Conservation (phyloP, 1,140 invertebrate genomes). For the Oreohelix idahoensis region DNA sequence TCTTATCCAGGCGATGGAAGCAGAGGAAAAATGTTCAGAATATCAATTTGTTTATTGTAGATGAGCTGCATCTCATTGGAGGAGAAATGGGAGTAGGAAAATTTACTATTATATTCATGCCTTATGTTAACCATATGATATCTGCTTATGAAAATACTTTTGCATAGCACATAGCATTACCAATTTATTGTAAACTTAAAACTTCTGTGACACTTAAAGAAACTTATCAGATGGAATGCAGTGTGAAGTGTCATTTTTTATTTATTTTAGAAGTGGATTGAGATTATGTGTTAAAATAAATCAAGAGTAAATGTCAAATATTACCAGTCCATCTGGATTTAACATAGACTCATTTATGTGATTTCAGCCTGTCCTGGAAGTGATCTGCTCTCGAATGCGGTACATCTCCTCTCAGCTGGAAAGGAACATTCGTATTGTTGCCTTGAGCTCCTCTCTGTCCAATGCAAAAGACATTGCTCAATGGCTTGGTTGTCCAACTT, state of each 20-base stretch:
- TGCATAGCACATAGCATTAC: not conserved
- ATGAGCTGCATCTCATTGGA: constrained; percentile 90
- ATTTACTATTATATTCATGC: no score
- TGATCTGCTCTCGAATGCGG: constrained; percentile 96
- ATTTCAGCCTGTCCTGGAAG: constrained; percentile 88
- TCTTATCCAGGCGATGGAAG: constrained; percentile 97
- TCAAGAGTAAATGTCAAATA: no score
- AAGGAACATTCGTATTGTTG: constrained; percentile 92
- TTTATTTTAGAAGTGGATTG: no score
- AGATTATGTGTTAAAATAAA: no score
- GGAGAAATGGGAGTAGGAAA: constrained; percentile 74
- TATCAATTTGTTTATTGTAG: constrained; percentile 96
- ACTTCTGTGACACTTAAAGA: no score
- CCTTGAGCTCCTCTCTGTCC: constrained; percentile 92
- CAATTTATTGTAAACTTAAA: not conserved
- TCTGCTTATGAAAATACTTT: no score
- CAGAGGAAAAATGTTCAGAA: constrained; percentile 98
- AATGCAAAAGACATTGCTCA: constrained; percentile 96
- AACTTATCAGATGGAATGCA: no score
- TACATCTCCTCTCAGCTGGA: constrained; percentile 98
- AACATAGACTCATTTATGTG: no score
- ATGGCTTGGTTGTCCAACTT: constrained; percentile 95
- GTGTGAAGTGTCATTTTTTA: no score
- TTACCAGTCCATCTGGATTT: no score
- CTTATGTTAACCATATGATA: no score